Percentiles rank a stretch among this genome's conserved stretches.
Evolutionary conservation across 2,113 vertebrate genomes (phyloP).

Genomic region (Elachura formosa): DNA sequence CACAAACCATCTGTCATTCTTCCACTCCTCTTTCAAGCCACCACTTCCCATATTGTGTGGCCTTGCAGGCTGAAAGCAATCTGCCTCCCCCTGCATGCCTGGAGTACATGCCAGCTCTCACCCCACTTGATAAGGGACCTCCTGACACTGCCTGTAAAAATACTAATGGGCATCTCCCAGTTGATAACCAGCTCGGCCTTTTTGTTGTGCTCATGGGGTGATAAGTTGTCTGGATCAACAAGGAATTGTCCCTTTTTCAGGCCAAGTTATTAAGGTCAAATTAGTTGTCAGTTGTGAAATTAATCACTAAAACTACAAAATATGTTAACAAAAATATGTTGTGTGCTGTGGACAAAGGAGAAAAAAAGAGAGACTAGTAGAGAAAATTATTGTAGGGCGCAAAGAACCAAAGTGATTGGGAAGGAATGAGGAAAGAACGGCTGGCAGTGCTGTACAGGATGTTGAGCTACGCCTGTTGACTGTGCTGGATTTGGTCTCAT

Average conservation of each 20-base stretch:
- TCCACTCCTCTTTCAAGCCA: conserved; percentile 57
- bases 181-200: conserved; percentile 40
- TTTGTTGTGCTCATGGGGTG: conserved; percentile 15
- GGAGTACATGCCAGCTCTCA: conserved; percentile 4
- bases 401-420: not conserved
- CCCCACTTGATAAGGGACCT: conserved; percentile 36
- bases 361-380: not conserved
- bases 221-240: conserved; percentile 39
- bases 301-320: not conserved
- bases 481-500: not conserved
- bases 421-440: not conserved
- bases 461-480: not conserved
- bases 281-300: not conserved
- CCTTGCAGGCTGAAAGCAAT: conserved; percentile 43
- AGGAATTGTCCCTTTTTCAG: not conserved
- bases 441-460: not conserved
- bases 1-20: conserved; percentile 63
- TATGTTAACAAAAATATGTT: not conserved
- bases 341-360: not conserved
- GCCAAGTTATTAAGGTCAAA: conserved; percentile 1
- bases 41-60: conserved; percentile 62
- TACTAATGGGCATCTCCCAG: conserved; percentile 40
- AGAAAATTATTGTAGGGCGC: not conserved
- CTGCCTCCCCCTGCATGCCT: conserved; percentile 28
- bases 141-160: conserved; percentile 33